Conservation (phyloP, 1,140 invertebrate species). For the Steinernema khuongi region DNA sequence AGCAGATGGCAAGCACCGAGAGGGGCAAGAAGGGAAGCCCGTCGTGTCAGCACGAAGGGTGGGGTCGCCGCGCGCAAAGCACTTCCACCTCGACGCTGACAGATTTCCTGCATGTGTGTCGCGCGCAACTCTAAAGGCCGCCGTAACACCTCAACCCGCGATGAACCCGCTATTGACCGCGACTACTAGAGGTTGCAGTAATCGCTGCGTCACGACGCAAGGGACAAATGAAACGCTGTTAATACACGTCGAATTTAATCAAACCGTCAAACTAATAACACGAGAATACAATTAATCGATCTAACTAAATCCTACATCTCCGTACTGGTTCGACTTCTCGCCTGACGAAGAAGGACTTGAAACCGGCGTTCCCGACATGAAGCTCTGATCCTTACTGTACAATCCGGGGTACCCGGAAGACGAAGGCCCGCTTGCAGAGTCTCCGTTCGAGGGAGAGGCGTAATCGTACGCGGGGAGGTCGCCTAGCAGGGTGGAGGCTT, state of each 20-base stretch:
- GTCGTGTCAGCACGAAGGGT: too few species aligned
- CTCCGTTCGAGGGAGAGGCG: background rate
- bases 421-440: background rate
- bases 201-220: background rate
- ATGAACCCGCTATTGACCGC: background rate
- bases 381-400: background rate
- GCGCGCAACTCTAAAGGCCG: background rate
- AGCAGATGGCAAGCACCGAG: background rate
- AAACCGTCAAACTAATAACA: background rate
- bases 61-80: background rate
- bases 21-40: background rate
- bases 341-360: background rate
- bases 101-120: background rate
- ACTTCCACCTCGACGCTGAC: background rate
- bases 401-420: background rate
- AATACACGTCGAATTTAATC: too few species aligned
- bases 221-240: too few species aligned
- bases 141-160: background rate
- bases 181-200: too few species aligned
- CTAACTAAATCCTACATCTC: background rate
- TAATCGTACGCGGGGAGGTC: background rate
- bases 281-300: background rate
- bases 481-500: too few species aligned
- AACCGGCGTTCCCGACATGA: background rate
- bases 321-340: slow-evolving; percentile 1